Evolutionary conservation across 1,140 invertebrate genomes (phyloP).

Genomic region (Octopus sinensis): DNA sequence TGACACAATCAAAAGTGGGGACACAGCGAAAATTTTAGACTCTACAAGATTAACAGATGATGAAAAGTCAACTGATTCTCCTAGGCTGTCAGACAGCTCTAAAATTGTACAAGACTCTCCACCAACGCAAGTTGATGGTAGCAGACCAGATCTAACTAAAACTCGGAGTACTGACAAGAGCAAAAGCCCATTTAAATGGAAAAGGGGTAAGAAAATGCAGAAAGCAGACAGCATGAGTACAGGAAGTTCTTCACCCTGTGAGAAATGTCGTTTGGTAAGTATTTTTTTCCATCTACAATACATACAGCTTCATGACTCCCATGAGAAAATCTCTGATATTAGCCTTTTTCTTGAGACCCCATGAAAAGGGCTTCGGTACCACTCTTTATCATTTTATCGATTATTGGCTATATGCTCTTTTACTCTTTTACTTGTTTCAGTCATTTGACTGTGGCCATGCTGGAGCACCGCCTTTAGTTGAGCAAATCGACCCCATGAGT

Average conservation of each 20-base stretch:
- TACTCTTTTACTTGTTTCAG: too few relatives aligned
- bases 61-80: background rate
- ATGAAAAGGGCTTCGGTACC: too few relatives aligned
- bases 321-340: too few relatives aligned
- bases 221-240: background rate
- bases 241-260: background rate
- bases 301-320: too few relatives aligned
- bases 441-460: too few relatives aligned
- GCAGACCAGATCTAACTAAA: background rate
- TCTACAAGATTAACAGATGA: background rate
- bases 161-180: background rate
- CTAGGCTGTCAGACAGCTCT: background rate
- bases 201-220: background rate
- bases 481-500: too few relatives aligned
- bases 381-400: too few relatives aligned
- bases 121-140: background rate
- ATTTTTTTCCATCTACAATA: background rate
- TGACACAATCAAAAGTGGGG: background rate
- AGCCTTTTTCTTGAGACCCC: too few relatives aligned
- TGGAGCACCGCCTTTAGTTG: too few relatives aligned
- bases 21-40: background rate
- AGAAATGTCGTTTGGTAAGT: conserved; percentile 3
- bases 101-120: background rate
- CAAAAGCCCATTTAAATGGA: conserved; percentile 1
- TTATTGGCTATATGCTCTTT: too few relatives aligned